Evolutionary conservation across 1,140 invertebrate species (phyloP).

Genomic region (Ericerus pela): DNA sequence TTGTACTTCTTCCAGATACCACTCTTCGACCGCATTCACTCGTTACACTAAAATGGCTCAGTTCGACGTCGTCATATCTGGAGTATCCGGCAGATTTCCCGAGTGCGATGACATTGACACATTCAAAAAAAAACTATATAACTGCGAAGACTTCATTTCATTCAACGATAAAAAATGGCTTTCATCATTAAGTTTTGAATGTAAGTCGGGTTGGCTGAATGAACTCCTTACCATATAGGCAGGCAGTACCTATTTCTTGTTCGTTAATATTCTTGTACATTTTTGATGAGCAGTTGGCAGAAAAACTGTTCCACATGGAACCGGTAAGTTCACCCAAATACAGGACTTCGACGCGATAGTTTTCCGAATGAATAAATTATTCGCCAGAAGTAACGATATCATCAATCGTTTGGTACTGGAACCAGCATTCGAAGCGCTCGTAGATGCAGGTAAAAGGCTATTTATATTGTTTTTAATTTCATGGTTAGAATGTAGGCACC

Average conservation of each 20-base stretch:
- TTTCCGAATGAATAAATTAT: conserved; percentile 18
- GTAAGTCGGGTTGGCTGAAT: too few species aligned
- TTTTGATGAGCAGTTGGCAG: too few species aligned
- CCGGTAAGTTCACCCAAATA: conserved; percentile 19
- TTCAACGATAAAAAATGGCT: conserved; percentile 13
- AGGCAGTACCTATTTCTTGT: too few species aligned
- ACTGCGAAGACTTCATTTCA: conserved; percentile 16
- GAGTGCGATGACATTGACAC: conserved; percentile 41
- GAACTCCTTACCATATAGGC: too few species aligned
- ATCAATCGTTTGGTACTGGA: conserved; percentile 18
- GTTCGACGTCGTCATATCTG: conserved; percentile 40
- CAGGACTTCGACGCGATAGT: conserved; percentile 18
- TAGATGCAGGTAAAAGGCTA: conserved; percentile 22
- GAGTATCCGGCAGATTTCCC: conserved; percentile 47
- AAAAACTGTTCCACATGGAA: conserved; percentile 14
- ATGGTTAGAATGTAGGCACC: too few species aligned
- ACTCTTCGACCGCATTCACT: too few species aligned
- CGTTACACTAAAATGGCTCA: too few species aligned
- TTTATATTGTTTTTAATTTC: too few species aligned
- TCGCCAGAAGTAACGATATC: conserved; percentile 16
- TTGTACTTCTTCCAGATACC: too few species aligned
- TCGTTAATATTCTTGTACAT: too few species aligned
- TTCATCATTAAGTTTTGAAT: not conserved
- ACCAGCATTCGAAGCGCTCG: conserved; percentile 18
- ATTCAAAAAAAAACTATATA: conserved; percentile 40